phyloP scores from a whole-genome alignment of 2,888 invertebrate genomes.

The Chrysodeixis includens region DNA sequence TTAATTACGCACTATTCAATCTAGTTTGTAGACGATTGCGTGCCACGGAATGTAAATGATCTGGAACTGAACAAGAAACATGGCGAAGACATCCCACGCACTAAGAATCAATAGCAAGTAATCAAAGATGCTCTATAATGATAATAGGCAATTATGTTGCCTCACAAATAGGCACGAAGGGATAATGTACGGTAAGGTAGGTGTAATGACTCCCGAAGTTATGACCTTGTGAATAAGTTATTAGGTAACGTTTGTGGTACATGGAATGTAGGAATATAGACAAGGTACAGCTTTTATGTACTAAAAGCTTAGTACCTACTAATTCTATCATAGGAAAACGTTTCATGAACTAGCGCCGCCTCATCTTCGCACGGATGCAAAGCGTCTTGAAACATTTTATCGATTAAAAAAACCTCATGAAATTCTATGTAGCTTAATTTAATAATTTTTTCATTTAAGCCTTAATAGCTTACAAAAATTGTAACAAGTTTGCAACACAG shows the following conservation, averaged over 20 bases:
- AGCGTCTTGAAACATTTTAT: too few species aligned
- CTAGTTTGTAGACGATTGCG: not conserved
- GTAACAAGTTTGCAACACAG: too few species aligned
- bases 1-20: not conserved
- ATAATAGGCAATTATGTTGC: not conserved
- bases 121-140: conserved; percentile 6
- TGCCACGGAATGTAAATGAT: conserved; percentile 5
- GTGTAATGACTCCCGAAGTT: not conserved
- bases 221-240: conserved; percentile 4
- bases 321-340: too few species aligned
- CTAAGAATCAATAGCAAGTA: not conserved
- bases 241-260: not conserved
- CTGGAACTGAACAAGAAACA: not conserved
- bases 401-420: too few species aligned
- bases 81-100: conserved; percentile 1
- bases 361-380: too few species aligned
- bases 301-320: too few species aligned
- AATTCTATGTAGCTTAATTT: too few species aligned
- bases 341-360: too few species aligned
- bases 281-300: not conserved
- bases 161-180: not conserved
- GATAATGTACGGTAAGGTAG: not conserved
- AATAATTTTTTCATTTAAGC: too few species aligned
- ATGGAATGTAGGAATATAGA: not conserved
- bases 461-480: too few species aligned